Conservation (phyloP, 2,888 invertebrate species). For the Tipula helvola region DNA sequence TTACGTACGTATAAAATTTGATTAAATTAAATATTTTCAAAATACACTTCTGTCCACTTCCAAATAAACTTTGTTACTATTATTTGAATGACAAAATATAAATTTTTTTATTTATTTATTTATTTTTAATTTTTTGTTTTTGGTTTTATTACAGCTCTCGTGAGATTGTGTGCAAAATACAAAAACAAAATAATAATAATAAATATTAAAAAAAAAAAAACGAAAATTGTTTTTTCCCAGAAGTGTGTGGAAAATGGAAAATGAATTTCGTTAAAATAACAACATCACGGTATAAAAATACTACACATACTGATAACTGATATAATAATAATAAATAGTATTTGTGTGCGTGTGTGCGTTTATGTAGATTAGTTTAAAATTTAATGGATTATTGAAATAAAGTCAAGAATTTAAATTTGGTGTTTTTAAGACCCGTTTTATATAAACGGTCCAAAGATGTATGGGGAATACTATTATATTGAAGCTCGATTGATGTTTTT, state of each 20-base stretch:
- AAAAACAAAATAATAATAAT: neutral
- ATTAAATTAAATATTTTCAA: neutral
- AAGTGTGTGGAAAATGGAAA: neutral
- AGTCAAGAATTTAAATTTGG: neutral
- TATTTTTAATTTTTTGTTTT: neutral
- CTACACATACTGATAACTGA: neutral
- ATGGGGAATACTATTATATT: no score
- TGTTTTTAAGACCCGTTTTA: no score
- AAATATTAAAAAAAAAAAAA: neutral
- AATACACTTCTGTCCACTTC: neutral
- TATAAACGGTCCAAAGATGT: no score
- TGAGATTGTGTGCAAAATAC: conserved; percentile 4
- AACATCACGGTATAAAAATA: neutral
- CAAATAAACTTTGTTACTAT: neutral
- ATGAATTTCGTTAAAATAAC: neutral
- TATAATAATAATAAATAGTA: neutral
- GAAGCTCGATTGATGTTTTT: no score
- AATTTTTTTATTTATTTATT: neutral
- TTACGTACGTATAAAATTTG: neutral
- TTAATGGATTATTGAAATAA: neutral
- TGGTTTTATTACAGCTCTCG: conserved; percentile 4
- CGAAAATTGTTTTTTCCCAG: neutral
- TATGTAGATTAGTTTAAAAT: neutral
- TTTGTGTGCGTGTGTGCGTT: neutral
- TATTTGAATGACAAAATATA: neutral